A percentile compares a stretch with the other conserved stretches of the same genome.
These are phyloP conservation scores for Plestiodon gilberti DNA, from an alignment of 2,113 vertebrate species.

Conservation along the genomic window DNA sequence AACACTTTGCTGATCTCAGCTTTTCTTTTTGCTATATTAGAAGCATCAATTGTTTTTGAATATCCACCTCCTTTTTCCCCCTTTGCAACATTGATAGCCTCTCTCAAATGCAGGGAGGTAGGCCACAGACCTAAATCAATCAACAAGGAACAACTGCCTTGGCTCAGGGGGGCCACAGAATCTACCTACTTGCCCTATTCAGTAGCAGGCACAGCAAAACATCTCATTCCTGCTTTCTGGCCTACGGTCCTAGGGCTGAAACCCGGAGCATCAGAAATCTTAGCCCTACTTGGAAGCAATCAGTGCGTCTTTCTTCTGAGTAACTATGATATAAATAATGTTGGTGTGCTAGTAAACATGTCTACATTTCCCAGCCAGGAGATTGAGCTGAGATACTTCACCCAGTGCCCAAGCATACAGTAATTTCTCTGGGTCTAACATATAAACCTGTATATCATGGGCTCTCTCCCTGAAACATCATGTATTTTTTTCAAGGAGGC, in stretches of 20 bases:
- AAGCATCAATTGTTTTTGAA: background rate
- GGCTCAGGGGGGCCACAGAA: conserved; percentile 4
- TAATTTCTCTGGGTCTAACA: no score
- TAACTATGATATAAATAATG: background rate
- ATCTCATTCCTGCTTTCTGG: background rate
- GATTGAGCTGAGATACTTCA: background rate
- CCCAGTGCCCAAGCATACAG: background rate
- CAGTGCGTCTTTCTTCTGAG: background rate
- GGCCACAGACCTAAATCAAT: background rate
- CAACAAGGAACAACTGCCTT: conserved; percentile 8
- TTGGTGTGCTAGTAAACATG: background rate
- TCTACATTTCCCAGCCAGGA: background rate
- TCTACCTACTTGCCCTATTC: background rate
- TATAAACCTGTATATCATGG: no score
- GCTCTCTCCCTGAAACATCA: no score
- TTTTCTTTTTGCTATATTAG: background rate
- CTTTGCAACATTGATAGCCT: background rate
- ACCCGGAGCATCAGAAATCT: background rate
- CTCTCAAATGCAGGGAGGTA: conserved; percentile 12
- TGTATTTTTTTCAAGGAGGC: no score
- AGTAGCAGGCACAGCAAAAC: background rate
- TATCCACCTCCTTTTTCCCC: background rate
- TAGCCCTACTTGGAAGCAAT: background rate
- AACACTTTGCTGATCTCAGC: background rate
- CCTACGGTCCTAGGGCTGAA: background rate